phyloP scores from a whole-genome alignment of 2,797 vertebrate species.

The Nasua narica region DNA sequence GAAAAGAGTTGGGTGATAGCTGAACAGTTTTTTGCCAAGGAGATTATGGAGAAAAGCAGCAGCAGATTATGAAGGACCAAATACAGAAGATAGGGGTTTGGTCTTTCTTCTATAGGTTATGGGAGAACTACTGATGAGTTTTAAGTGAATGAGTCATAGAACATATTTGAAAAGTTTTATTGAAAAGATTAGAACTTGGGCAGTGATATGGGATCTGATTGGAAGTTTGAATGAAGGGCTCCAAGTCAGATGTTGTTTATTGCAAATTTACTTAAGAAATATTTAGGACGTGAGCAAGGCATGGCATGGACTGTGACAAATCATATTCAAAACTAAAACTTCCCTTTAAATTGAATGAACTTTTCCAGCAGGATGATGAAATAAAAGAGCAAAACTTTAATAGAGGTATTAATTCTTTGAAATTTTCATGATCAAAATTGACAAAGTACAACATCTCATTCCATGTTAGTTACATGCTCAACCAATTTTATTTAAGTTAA shows the following conservation, averaged over 20 bases:
- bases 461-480: neutral
- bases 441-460: neutral
- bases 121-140: neutral
- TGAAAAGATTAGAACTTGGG: neutral
- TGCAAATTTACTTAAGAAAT: constrained; percentile 9
- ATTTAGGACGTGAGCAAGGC: neutral
- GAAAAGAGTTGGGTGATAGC: neutral
- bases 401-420: neutral
- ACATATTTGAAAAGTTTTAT: neutral
- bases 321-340: neutral
- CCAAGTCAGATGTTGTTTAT: neutral
- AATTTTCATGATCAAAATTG: neutral
- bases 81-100: neutral
- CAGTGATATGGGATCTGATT: neutral
- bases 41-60: neutral
- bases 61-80: neutral
- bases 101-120: neutral
- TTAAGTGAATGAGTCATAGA: neutral
- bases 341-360: neutral
- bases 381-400: neutral
- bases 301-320: neutral
- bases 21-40: neutral
- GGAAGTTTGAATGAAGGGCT: neutral
- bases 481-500: neutral
- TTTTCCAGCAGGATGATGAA: neutral